Evolutionary conservation across 2,888 invertebrate genomes (phyloP).

Genomic region (Plutella xylostella): DNA sequence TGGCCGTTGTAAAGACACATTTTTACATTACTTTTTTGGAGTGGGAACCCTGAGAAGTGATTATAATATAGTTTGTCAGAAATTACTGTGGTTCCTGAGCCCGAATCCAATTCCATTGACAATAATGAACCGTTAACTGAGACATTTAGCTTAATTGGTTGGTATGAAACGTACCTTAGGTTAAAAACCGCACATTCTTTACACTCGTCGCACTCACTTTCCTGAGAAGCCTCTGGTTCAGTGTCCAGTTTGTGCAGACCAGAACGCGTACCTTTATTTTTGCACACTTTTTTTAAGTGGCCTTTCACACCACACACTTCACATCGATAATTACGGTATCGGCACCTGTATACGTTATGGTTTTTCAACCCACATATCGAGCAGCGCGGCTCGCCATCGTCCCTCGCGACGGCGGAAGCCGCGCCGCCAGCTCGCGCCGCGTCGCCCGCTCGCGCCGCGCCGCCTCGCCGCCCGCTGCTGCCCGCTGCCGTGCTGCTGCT

Average conservation of each 20-base stretch:
- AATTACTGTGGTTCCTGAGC: conserved; percentile 12
- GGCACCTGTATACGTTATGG: conserved; percentile 14
- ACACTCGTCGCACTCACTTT: conserved; percentile 5
- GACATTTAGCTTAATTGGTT: conserved; percentile 14
- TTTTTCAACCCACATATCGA: conserved; percentile 16
- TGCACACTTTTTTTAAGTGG: conserved; percentile 20
- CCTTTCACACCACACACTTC: conserved; percentile 18
- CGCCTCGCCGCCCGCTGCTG: too few species aligned
- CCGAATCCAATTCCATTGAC: conserved; percentile 18
- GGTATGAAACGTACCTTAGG: conserved; percentile 16
- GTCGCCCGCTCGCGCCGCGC: not conserved
- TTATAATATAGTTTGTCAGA: not conserved
- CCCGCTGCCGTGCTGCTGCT: too few species aligned
- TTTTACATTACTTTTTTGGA: not conserved
- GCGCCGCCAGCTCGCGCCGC: not conserved
- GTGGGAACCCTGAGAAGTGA: not conserved
- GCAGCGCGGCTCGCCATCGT: conserved; percentile 4
- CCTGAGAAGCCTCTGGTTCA: not conserved
- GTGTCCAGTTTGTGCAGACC: conserved; percentile 8
- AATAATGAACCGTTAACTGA: conserved; percentile 4
- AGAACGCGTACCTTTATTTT: too few species aligned
- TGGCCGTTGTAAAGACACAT: conserved; percentile 3
- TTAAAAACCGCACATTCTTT: conserved; percentile 17
- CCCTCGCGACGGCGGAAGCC: not conserved
- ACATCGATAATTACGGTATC: conserved; percentile 17